phyloP scores from a whole-genome alignment of 2,113 vertebrate species.

The Pseudolaguvia tuberculata region DNA sequence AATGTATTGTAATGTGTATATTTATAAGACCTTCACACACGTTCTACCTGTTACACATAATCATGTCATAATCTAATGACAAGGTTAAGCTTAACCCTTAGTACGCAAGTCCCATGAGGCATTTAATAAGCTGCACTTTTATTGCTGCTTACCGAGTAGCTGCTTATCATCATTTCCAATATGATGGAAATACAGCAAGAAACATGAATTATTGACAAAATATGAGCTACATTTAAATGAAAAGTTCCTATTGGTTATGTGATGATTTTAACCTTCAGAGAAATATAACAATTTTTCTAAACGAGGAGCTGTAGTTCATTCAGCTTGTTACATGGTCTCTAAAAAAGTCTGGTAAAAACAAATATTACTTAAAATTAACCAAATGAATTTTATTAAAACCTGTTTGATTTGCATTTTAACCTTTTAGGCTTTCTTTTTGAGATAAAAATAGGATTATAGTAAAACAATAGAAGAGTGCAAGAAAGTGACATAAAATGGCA shows the following conservation, averaged over 20 bases:
- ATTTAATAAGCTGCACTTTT: neutral
- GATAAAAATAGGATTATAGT: neutral
- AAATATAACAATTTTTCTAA: neutral
- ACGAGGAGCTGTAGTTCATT: neutral
- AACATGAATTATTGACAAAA: neutral
- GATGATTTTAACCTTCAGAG: no score
- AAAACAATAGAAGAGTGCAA: neutral
- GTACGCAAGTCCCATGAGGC: neutral
- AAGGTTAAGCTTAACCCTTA: constrained; percentile 5
- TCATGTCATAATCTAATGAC: neutral
- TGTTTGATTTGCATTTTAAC: neutral
- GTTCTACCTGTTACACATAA: neutral
- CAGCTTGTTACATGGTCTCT: neutral
- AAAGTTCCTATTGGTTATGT: neutral
- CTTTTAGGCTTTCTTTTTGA: neutral
- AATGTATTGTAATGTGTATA: no score
- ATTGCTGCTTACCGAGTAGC: neutral
- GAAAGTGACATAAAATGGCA: neutral
- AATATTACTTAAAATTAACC: no score
- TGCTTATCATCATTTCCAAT: constrained; percentile 11
- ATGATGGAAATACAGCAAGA: constrained; percentile 1
- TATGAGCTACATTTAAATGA: neutral
- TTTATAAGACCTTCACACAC: neutral
- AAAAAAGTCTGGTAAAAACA: no score
- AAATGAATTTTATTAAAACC: neutral